Evolutionary conservation across 2,113 vertebrate species (phyloP).

Genomic region (Otus sunia): DNA sequence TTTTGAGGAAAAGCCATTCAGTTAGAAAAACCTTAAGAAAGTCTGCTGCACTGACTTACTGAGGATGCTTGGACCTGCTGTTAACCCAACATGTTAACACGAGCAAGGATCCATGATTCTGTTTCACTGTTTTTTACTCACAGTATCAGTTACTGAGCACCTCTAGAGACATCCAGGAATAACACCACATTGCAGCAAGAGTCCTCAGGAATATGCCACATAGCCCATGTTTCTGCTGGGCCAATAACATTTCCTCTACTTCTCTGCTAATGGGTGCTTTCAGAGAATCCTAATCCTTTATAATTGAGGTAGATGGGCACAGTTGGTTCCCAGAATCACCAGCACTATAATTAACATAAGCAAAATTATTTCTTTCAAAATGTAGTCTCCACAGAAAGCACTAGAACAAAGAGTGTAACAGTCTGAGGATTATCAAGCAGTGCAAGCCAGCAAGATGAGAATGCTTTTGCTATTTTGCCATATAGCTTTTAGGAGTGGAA

Average conservation of each 20-base stretch:
- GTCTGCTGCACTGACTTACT: background rate
- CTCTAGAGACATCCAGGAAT: background rate
- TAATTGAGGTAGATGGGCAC: background rate
- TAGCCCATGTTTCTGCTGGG: background rate
- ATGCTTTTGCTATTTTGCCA: background rate
- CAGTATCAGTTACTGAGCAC: background rate
- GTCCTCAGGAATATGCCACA: background rate
- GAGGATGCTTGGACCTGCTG: background rate
- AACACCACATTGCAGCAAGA: background rate
- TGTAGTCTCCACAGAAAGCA: background rate
- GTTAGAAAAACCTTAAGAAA: background rate
- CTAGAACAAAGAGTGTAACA: background rate
- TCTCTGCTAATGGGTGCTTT: background rate
- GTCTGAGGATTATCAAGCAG: background rate
- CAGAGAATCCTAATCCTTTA: background rate
- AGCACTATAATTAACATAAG: background rate
- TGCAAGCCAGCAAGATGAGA: background rate
- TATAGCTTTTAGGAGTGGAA: background rate
- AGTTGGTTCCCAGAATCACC: background rate
- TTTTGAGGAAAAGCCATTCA: background rate
- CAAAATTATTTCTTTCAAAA: background rate
- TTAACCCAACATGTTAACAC: background rate
- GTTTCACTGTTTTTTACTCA: background rate
- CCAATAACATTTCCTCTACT: background rate
- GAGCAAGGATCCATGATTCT: background rate